Evolutionary conservation across 2,888 invertebrate genomes (phyloP), one percentile per base, ranked within the genome.

Genomic region (Ormyrus labotus): DNA sequence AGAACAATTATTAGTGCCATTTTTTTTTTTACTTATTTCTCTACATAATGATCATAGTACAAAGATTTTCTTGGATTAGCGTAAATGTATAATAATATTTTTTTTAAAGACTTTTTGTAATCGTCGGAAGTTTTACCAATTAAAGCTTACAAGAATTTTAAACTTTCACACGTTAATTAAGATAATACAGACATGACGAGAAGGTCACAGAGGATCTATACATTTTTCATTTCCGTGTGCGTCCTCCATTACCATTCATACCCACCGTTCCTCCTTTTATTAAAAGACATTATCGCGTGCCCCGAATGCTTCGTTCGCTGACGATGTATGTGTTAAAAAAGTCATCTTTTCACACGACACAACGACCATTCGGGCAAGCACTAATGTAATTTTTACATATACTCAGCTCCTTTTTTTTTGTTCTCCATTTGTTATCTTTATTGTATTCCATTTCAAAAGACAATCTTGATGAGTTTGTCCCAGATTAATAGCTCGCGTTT

Each of bases 371-470:
- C 61, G 47, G 61, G 47, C 57, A 47, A 58, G 50, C 69, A 58
- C 69, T 79, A 57, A 74, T 47, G 53, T 61, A 74, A 64, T 79
- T 72, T 68, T 51, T 74, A 74, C 19, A 45, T 73, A 63, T 19
- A 50, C 19, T 13, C 19, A 19, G 8, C 8, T 48, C 11, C 8
- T 34, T 6, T 11, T 34, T 34, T 5, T 6, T 6, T 9, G 10
- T 7, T 51, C 7, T 7, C 11, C 45, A 13, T 72, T 10, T 34
- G 47, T 69, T 58, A 34, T 55, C 9, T 48, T 3, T 51, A 0
- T 55, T 50, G 9, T 11, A 2, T 47, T n/a, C 2, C 13, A 13
- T 34, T 69, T 55, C 10, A 34, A 34, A 34, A 34, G 34, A 34
- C 34, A 34, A 45, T 50, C 57, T 55, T 72, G 61, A n/a, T 51